Conservation (phyloP, 1,140 invertebrate species). For the Drosophila kurseongensis region DNA sequence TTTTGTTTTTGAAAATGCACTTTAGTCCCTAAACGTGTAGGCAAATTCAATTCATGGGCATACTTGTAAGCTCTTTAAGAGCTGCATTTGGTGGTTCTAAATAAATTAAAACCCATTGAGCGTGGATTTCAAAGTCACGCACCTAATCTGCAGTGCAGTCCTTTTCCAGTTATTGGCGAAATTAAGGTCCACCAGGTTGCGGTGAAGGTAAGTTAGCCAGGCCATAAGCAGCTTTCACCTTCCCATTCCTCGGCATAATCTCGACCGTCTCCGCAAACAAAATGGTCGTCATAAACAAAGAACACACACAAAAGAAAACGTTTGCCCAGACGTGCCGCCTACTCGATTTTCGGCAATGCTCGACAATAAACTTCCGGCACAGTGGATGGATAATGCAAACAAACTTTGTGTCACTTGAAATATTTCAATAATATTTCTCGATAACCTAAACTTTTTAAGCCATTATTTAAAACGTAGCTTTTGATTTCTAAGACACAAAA, state of each 20-base stretch:
- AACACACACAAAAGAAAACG: slow-evolving; percentile 34
- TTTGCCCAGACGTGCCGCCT: slow-evolving; percentile 53
- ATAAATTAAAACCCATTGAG: slow-evolving; percentile 43
- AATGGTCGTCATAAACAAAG: slow-evolving; percentile 75
- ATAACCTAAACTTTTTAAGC: too few species aligned
- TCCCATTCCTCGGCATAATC: slow-evolving; percentile 58
- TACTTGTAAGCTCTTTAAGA: slow-evolving; percentile 31
- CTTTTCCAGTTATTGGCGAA: slow-evolving; percentile 46
- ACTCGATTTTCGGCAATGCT: slow-evolving; percentile 35
- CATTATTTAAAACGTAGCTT: too few species aligned
- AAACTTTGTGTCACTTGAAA: too few species aligned
- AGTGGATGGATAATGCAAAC: slow-evolving; percentile 12
- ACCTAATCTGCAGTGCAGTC: slow-evolving; percentile 19
- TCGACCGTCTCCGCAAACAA: slow-evolving; percentile 55
- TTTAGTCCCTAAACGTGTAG: not conserved
- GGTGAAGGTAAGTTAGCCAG: slow-evolving; percentile 7
- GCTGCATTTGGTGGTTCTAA: slow-evolving; percentile 31
- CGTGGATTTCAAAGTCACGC: slow-evolving; percentile 4
- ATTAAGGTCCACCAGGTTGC: slow-evolving; percentile 47
- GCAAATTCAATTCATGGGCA: slow-evolving; percentile 36
- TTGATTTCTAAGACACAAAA: too few species aligned
- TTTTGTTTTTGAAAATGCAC: slow-evolving; percentile 12
- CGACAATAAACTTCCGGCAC: slow-evolving; percentile 34
- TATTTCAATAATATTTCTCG: too few species aligned
- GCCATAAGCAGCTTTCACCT: slow-evolving; percentile 45